phyloP scores from a whole-genome alignment of 2,113 vertebrate species.

The Xenotilapia flavipinnis region DNA sequence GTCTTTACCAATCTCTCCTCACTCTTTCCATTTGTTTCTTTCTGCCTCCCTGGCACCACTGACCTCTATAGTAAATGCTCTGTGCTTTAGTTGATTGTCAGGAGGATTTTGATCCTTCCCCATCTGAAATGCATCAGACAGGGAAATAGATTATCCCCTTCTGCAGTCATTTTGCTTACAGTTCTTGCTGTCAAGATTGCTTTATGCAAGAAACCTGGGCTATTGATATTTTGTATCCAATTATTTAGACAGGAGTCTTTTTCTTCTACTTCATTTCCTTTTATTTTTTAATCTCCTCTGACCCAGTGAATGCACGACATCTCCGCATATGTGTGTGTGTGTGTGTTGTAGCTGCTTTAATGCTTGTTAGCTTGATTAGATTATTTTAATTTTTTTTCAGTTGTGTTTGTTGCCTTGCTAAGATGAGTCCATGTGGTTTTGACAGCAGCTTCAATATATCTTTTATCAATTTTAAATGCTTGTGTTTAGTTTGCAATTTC shows the following conservation, averaged over 20 bases:
- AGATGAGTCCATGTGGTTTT: neutral
- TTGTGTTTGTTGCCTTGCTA: neutral
- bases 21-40: neutral
- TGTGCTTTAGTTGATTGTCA: neutral
- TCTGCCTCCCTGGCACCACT: neutral
- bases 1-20: neutral
- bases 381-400: neutral
- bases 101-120: neutral
- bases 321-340: neutral
- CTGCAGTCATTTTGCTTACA: neutral
- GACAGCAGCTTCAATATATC: neutral
- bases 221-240: neutral
- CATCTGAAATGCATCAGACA: neutral
- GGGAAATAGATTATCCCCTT: neutral
- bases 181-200: neutral
- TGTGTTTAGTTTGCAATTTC: constrained; percentile 1
- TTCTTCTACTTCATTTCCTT: neutral
- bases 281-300: neutral
- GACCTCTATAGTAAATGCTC: neutral
- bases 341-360: neutral
- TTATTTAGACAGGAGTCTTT: neutral
- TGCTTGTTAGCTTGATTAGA: neutral
- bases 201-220: neutral
- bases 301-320: neutral
- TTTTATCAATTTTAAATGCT: neutral